Evolutionary conservation across 2,888 invertebrate genomes (phyloP).

Genomic region (Caenorhabditis zanzibari): DNA sequence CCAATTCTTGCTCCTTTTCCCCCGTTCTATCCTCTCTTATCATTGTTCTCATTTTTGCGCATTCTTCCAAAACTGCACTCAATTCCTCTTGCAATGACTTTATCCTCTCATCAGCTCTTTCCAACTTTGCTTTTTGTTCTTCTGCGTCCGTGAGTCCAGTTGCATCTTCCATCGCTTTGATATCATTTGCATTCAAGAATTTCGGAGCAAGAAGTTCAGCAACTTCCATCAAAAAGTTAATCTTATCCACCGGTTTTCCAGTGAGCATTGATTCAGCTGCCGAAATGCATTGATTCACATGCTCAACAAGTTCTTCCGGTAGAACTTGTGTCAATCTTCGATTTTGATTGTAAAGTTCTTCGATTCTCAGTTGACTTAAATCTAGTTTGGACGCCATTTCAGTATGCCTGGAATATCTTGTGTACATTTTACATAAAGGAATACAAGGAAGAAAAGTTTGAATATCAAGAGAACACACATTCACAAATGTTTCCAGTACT

Average conservation of each 20-base stretch:
- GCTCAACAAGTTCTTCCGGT: constrained; percentile 43
- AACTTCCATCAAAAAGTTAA: constrained; percentile 41
- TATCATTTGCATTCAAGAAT: constrained; percentile 45
- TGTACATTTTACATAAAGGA: no score
- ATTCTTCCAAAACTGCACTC: constrained; percentile 53
- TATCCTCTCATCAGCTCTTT: constrained; percentile 31
- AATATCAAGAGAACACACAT: neutral
- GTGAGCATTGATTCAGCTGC: constrained; percentile 36
- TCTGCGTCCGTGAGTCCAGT: constrained; percentile 42
- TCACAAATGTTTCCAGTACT: neutral
- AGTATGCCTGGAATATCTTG: constrained; percentile 21
- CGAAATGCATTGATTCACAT: constrained; percentile 35
- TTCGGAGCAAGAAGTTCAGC: constrained; percentile 46
- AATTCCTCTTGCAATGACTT: constrained; percentile 51
- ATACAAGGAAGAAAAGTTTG: no score
- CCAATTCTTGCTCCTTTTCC: constrained; percentile 80
- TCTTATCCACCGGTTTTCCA: constrained; percentile 42
- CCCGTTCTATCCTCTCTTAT: constrained; percentile 66
- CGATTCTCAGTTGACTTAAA: constrained; percentile 36
- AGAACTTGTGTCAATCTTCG: constrained; percentile 53
- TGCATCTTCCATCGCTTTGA: constrained; percentile 31
- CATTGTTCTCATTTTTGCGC: constrained; percentile 47
- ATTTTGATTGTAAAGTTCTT: constrained; percentile 60
- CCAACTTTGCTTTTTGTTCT: constrained; percentile 44
- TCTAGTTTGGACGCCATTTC: constrained; percentile 60